A percentile compares a stretch with the other conserved stretches of the same genome.
Conservation (phyloP, 2,888 invertebrate species). For the Shargacucullia verbasci region DNA sequence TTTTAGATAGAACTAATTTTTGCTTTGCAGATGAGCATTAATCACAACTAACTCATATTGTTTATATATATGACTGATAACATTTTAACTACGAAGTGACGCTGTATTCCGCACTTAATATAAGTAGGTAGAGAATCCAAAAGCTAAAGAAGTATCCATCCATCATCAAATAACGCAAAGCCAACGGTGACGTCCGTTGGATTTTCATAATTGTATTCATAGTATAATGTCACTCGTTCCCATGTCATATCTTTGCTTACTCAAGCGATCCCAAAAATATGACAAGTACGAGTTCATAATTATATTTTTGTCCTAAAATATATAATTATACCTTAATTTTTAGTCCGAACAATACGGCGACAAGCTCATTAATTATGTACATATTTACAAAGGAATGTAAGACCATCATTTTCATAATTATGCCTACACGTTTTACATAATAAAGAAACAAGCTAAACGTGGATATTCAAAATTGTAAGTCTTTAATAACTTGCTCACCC, state of each 20-base stretch:
- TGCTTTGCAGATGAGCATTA: too few species aligned
- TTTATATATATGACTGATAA: too few species aligned
- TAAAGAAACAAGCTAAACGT: conserved; percentile 33
- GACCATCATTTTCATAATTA: conserved; percentile 44
- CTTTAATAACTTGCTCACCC: conserved; percentile 30
- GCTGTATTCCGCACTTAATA: too few species aligned
- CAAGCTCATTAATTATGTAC: conserved; percentile 41
- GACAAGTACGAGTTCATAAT: not conserved
- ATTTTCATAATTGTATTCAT: conserved; percentile 39
- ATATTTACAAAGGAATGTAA: conserved; percentile 30
- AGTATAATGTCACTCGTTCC: conserved; percentile 15
- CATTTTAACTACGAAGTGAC: too few species aligned
- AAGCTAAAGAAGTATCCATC: not conserved
- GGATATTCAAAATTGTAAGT: conserved; percentile 28
- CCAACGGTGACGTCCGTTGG: not conserved
- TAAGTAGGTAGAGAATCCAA: not conserved
- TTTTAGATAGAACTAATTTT: too few species aligned
- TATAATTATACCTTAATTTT: not conserved
- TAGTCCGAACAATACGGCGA: conserved; percentile 12
- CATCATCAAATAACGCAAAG: conserved; percentile 2
- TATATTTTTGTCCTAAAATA: conserved; percentile 2
- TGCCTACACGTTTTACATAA: conserved; percentile 46
- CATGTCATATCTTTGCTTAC: conserved; percentile 8
- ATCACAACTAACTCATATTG: too few species aligned
- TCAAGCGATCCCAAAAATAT: conserved; percentile 7